Evolutionary conservation across 1,140 invertebrate genomes (phyloP), one percentile per base, ranked within the genome.

Genomic region (Schlechtendalia chinensis): DNA sequence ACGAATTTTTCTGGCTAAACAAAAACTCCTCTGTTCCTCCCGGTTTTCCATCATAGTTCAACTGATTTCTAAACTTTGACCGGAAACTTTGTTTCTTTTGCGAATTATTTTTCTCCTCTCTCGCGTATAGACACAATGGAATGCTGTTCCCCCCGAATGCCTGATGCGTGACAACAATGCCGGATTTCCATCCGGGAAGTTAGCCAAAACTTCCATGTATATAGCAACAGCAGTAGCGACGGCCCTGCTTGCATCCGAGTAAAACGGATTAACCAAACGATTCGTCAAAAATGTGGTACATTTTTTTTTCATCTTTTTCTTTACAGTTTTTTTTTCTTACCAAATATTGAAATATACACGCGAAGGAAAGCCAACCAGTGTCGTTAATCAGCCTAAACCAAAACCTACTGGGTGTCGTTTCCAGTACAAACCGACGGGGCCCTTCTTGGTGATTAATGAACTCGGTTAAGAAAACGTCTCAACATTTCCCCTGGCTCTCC

Each of bases 371-470:
- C 32, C 58, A 39, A 58, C 32, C 22, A 59, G 39, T 61, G 58
- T 79, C 75, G 54, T 79, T 79, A 61, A 79, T 79, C 56, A 63
- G 58, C 58, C 56, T n/a, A 54, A 61, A 61, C 53, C 56, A 79
- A 79, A 79, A 59, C 56, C 56, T 79, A 79, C 75, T 54, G 75
- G 56, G 75, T 79, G 75, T 79, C 75, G 75, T 61, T 79, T 79
- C 75, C 56, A 61, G 75, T 22, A 61, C 58, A 50, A 61, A 79
- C 75, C 75, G 75, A 58, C 39, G 39, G 53, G 10, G 27, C 54
- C 54, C 29, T 39, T 59, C 54, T 10, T 8, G 19, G 72, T 75
- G 72, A 75, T 75, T 75, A 75, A 75, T 75, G 72, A 59, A 75
- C 72, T 45, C 54, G 0, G 50, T 17, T 24, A 39, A 29, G 72